Percentiles rank a stretch among this genome's conserved stretches.
These are phyloP conservation scores for Grapholita molesta DNA, from an alignment of 1,140 invertebrate genomes.

Conservation along the genomic window DNA sequence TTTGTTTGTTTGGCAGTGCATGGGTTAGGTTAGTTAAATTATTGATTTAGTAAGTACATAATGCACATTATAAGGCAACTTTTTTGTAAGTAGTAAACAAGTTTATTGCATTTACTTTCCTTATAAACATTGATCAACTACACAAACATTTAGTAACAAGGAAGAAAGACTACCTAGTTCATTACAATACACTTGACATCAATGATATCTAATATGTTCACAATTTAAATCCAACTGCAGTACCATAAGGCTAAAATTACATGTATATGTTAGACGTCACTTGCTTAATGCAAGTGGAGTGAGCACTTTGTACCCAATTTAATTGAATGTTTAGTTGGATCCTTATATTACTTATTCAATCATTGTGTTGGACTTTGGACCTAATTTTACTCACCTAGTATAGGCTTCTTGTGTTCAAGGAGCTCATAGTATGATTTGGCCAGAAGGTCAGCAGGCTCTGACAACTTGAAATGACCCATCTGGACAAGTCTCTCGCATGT, in stretches of 20 bases:
- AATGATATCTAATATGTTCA: background rate
- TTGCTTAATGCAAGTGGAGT: background rate
- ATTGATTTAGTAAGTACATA: background rate
- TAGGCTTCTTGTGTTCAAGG: constrained; percentile 93
- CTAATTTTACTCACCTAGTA: constrained; percentile 83
- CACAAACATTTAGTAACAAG: background rate
- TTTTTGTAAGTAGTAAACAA: background rate
- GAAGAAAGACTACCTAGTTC: background rate
- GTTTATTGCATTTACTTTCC: background rate
- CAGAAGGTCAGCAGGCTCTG: constrained; percentile 91
- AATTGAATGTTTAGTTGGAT: constrained; percentile 13
- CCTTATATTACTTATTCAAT: background rate
- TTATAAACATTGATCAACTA: too few species aligned
- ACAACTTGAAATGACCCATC: constrained; percentile 90
- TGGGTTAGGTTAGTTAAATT: too few species aligned
- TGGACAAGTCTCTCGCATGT: constrained; percentile 95
- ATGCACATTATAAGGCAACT: constrained; percentile 5
- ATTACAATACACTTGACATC: background rate
- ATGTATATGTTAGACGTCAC: background rate
- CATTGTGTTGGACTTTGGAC: background rate
- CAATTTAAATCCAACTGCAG: background rate
- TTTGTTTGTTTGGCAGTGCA: too few species aligned
- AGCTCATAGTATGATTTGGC: constrained; percentile 95
- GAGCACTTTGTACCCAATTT: background rate
- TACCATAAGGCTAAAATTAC: background rate